These are phyloP conservation scores for Coracopsis vasa DNA, from an alignment of 2,113 vertebrate species.

Conservation along the genomic window DNA sequence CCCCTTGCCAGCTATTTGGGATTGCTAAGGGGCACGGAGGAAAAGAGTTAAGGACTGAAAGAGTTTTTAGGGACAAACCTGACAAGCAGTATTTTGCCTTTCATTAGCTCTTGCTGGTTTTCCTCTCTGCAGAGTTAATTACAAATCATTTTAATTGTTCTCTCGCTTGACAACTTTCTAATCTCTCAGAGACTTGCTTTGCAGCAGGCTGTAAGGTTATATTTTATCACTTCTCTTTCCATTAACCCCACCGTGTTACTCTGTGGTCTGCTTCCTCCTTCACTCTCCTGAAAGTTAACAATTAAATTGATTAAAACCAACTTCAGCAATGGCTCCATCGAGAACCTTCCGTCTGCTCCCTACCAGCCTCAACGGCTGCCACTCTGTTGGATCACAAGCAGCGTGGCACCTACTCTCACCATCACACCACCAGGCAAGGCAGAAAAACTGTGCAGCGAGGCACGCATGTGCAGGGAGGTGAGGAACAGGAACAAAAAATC, in stretches of 20 bases:
- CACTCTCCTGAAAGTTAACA: background rate
- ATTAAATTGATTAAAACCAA: constrained; percentile 63
- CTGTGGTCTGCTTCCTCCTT: constrained; percentile 44
- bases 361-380: background rate
- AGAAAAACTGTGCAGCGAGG: background rate
- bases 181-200: constrained; percentile 55
- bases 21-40: background rate
- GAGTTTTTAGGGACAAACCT: background rate
- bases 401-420: background rate
- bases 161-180: constrained; percentile 59
- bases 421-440: background rate
- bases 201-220: constrained; percentile 62
- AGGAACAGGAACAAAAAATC: background rate
- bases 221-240: constrained; percentile 65
- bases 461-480: background rate
- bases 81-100: constrained; percentile 5
- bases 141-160: constrained; percentile 72
- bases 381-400: background rate
- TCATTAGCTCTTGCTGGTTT: constrained; percentile 49
- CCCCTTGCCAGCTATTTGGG: background rate
- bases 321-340: background rate
- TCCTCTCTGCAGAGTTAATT: constrained; percentile 66
- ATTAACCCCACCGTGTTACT: constrained; percentile 41
- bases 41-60: background rate
- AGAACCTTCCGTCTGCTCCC: background rate